Evolutionary conservation across 2,113 vertebrate genomes (phyloP).

Genomic region (Amphiprion percula): DNA sequence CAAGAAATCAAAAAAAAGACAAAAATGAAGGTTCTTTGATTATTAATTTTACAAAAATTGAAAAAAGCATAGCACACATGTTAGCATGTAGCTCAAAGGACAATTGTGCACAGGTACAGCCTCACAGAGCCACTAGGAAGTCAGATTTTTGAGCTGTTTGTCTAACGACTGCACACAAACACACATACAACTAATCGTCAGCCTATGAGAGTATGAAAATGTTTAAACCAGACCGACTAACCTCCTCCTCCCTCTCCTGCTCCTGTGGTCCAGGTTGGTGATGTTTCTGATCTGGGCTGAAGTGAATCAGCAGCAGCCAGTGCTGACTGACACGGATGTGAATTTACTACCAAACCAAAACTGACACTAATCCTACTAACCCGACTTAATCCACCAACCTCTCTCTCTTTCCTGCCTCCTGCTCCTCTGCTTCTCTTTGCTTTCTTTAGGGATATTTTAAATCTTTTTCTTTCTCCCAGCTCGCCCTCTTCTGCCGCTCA

Average conservation of each 20-base stretch:
- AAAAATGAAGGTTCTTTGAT: too few relatives aligned
- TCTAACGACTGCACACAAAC: background rate
- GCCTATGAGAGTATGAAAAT: background rate
- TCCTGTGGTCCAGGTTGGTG: background rate
- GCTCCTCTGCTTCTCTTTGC: background rate
- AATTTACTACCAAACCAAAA: conserved; percentile 70
- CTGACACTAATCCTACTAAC: conserved; percentile 78
- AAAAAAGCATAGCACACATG: too few relatives aligned
- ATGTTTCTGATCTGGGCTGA: conserved; percentile 24
- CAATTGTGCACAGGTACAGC: background rate
- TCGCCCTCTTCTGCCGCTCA: background rate
- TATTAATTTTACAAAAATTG: too few relatives aligned
- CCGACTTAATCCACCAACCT: conserved; percentile 70
- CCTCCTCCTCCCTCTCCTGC: background rate
- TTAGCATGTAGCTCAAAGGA: background rate
- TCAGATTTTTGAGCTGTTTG: background rate
- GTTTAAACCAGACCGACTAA: conserved; percentile 5
- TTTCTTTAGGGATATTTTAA: conserved; percentile 1
- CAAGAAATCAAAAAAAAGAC: too few relatives aligned
- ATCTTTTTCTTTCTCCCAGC: background rate
- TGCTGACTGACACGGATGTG: conserved; percentile 57
- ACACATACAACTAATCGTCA: background rate
- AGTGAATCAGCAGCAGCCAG: conserved; percentile 32
- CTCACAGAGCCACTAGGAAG: background rate
- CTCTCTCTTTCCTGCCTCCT: background rate